Conservation (phyloP, 2,797 vertebrate species). For the Echeneis naucrates region DNA sequence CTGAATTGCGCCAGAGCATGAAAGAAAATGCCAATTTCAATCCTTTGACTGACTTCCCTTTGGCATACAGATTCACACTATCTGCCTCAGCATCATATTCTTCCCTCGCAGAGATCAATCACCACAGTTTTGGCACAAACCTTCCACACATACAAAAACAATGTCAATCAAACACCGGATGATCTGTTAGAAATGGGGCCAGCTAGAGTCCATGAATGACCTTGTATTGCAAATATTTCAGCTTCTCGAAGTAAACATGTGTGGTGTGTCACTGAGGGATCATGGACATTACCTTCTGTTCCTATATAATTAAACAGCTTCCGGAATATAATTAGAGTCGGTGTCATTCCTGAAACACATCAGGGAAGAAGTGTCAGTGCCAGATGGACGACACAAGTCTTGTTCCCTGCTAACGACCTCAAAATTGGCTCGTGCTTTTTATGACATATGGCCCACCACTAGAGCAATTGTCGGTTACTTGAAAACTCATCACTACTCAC, state of each 20-base stretch:
- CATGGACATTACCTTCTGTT: conserved; percentile 47
- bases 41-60: conserved; percentile 15
- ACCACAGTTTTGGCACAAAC: neutral
- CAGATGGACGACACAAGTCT: conserved; percentile 50
- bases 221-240: neutral
- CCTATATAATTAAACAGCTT: conserved; percentile 42
- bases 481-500: conserved; percentile 26
- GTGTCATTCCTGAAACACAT: conserved; percentile 36
- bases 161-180: neutral
- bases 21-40: conserved; percentile 25
- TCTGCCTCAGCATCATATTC: conserved; percentile 25
- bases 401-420: conserved; percentile 31
- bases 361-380: conserved; percentile 25
- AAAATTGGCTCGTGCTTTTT: conserved; percentile 38
- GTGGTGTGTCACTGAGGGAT: conserved; percentile 28
- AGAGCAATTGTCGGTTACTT: conserved; percentile 33
- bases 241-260: neutral
- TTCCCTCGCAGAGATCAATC: conserved; percentile 18
- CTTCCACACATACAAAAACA: neutral
- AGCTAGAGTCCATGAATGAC: neutral
- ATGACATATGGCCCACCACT: conserved; percentile 35
- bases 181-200: neutral
- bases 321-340: conserved; percentile 39
- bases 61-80: conserved; percentile 8
- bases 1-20: conserved; percentile 11